Conservation (phyloP, 2,113 vertebrate genomes). For the Dermatemys mawii region DNA sequence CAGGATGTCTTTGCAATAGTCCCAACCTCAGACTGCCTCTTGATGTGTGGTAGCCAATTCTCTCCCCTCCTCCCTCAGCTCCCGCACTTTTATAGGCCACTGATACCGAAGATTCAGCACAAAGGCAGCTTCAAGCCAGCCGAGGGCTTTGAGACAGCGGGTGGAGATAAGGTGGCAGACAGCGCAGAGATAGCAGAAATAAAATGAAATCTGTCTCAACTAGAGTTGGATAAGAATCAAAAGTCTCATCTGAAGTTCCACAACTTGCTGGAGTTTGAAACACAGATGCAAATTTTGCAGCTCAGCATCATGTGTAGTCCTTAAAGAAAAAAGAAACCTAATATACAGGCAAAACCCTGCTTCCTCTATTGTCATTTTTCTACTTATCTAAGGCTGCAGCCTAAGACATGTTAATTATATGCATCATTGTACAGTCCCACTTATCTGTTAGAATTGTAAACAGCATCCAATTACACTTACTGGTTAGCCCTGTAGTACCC, state of each 20-base stretch:
- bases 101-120: neutral
- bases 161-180: neutral
- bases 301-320: neutral
- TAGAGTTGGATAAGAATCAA: neutral
- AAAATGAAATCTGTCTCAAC: neutral
- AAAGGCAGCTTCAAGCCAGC: neutral
- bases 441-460: neutral
- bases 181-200: neutral
- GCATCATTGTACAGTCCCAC: neutral
- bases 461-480: accelerated
- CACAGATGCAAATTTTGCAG: neutral
- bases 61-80: neutral
- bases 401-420: neutral
- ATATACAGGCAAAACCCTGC: neutral
- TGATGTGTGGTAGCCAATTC: neutral
- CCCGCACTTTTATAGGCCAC: neutral
- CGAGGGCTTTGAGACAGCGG: neutral
- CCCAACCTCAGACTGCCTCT: neutral
- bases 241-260: neutral
- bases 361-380: neutral
- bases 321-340: neutral
- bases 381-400: neutral
- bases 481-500: neutral
- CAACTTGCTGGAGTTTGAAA: neutral
- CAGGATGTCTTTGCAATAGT: neutral